Percentiles rank a stretch among this genome's conserved stretches.
Conservation (phyloP, 2,888 invertebrate species). For the Lasioglossum figueresi region DNA sequence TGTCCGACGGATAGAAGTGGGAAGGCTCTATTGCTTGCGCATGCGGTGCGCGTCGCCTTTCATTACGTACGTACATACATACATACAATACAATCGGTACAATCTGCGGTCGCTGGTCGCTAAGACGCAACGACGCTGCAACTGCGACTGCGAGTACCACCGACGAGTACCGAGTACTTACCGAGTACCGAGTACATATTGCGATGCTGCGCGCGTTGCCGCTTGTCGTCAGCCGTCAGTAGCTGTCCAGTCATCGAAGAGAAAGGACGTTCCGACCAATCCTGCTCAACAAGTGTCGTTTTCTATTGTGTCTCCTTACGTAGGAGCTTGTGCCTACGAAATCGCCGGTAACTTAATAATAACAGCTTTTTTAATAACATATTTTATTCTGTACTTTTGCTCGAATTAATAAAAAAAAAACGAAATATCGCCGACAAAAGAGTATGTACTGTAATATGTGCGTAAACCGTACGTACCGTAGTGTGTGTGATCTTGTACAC, state of each 20-base stretch:
- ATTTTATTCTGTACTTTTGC: neutral
- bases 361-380: neutral
- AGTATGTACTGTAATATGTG: neutral
- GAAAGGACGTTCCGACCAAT: neutral
- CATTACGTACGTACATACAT: neutral
- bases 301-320: neutral
- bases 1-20: neutral
- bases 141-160: too few relatives aligned
- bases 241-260: slow-evolving; percentile 24
- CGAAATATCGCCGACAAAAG: neutral
- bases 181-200: too few relatives aligned
- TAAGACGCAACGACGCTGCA: too few relatives aligned
- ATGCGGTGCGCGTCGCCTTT: neutral
- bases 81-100: neutral
- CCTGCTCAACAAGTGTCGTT: neutral
- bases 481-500: neutral
- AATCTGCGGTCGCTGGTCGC: neutral
- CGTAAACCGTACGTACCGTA: neutral
- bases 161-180: neutral
- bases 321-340: neutral
- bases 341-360: neutral
- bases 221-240: slow-evolving; percentile 25
- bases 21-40: neutral
- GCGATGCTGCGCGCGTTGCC: neutral
- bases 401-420: neutral